Evolutionary conservation across 2,113 vertebrate genomes (phyloP).

Genomic region (Nesospiza acunhae): DNA sequence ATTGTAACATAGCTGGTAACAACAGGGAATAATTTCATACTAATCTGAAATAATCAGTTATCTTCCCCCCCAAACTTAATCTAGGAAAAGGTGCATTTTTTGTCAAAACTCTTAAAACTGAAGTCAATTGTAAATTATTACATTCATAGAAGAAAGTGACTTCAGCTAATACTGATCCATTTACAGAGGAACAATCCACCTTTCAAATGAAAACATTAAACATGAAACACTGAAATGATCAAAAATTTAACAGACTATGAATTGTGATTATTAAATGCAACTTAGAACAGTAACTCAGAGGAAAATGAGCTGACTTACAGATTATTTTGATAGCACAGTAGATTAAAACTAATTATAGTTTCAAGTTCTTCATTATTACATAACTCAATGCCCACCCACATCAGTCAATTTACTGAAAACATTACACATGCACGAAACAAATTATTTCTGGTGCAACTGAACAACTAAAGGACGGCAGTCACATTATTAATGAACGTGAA

Average conservation of each 20-base stretch:
- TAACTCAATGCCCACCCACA: slow-evolving; percentile 22
- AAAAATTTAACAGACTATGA: slow-evolving; percentile 22
- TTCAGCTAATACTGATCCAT: not conserved
- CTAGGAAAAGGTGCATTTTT: not conserved
- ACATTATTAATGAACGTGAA: not conserved
- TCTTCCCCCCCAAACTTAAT: not conserved
- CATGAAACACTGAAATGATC: not conserved
- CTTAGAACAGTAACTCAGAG: not conserved
- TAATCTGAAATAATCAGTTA: not conserved
- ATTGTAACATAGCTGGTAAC: not conserved
- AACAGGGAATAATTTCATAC: not conserved
- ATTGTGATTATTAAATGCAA: slow-evolving; percentile 3
- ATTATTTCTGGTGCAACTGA: slow-evolving; percentile 11
- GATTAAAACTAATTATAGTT: slow-evolving; percentile 38
- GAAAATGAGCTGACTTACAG: not conserved
- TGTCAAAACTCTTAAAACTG: not conserved
- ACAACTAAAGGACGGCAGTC: not conserved
- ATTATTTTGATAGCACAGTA: slow-evolving; percentile 18
- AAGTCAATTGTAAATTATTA: not conserved
- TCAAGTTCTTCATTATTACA: slow-evolving; percentile 41
- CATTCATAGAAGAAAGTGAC: not conserved
- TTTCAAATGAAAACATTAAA: slow-evolving; percentile 30
- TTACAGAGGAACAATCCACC: not conserved
- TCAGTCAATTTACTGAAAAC: slow-evolving; percentile 2
- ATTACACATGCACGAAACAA: slow-evolving; percentile 5